Evolutionary conservation across 2,113 vertebrate species (phyloP), one percentile per base, ranked within the genome.

Genomic region (Pseudorectes ferrugineus): DNA sequence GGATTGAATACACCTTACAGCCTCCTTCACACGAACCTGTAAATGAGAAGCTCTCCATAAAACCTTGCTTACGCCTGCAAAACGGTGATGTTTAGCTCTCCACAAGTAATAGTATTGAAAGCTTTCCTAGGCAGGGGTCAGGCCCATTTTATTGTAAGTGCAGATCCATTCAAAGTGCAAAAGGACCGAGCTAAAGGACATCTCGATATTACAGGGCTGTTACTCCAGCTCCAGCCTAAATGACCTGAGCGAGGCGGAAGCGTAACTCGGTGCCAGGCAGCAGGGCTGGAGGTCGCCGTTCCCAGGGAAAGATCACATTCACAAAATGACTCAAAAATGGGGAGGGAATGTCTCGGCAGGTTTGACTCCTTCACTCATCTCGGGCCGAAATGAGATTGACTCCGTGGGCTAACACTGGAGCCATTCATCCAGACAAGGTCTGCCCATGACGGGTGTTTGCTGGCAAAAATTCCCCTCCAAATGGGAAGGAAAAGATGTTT

Each of bases 41-140:
- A 73, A 77, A 89, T 29, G 71, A 83, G 68, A 75, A 58, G 11
- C 71, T 59, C 78, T 76, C 85, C 46, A 36, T 80, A 90, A 79
- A 83, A 55, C 67, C 85, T 67, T 85, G 93, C 93, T 96, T 96
- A 80, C 3, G 11, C 42, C 62, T 88, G 85, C 93, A 92, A 48
- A 96, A 95, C 52, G 11, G n/a, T 38, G 70, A 23, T 49, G 85
- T 87, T 91, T 54, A 43, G 35, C 84, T 65, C 54, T 88, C 43
- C 78, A 43, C 74, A 46, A 76, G 93, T 71, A 94, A 95, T 76
- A 70, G 81, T 21, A 82, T 11, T 88, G 95, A 92, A 96, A 93
- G 74, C 81, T 93, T 93, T 55, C 46, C 85, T 10, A 40, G 87
- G 26, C 85, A 85, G 78, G 70, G 87, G 89, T 95, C 93, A 92